Base-by-base conservation (phyloP, 2,888 invertebrate genomes). In the Calameuta idolon region DNA sequence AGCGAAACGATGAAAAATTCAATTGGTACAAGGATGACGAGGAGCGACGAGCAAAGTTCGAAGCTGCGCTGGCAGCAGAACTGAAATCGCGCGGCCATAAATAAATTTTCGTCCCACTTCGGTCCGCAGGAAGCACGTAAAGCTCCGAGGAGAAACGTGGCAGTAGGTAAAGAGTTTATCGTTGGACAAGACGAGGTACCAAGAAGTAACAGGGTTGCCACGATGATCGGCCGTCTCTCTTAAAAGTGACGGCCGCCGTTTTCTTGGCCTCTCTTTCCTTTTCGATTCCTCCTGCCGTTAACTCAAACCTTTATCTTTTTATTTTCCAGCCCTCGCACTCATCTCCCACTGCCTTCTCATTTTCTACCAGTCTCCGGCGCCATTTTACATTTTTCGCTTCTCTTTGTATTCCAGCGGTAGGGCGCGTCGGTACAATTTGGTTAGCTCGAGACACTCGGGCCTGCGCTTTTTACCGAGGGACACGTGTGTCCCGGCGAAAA, bases 331-430 rank as follows among this genome's bases (percentile, higher is more conserved):
- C 5, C 12, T 2, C 4, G 12, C 71, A 9, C 69, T 69, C 69
- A 1, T 33, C 11, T 73, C 35, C 76, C 34, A 76, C 69, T 74
- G 35, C 55, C 69, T 77, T 79, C 40, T 37, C 79, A 76, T 76
- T 79, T 74, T 71, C 75, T 69, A 75, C 73, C 34, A 77, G 73
- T 71, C 33, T 30, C 33, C 11, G 31, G 34, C 30, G 34, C 33
- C 15, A 23, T 71, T 69, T 73, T 78, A 55, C 69, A 75, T 69
- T 71, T 37, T 77, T 69, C 77, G 73, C 69, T 75, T 75, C 79
- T 81, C 78, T 82, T 81, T 80, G 79, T 81, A 82, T 82, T 81
- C 80, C 80, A 75, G 73, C 34, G 73, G 55, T 55, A 40, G 74
- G 73, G 75, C 80, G 74, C 76, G 76, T n/a, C 74, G 73, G 76